phyloP scores from a whole-genome alignment of 1,140 invertebrate genomes.

The Drosophila arawakana region DNA sequence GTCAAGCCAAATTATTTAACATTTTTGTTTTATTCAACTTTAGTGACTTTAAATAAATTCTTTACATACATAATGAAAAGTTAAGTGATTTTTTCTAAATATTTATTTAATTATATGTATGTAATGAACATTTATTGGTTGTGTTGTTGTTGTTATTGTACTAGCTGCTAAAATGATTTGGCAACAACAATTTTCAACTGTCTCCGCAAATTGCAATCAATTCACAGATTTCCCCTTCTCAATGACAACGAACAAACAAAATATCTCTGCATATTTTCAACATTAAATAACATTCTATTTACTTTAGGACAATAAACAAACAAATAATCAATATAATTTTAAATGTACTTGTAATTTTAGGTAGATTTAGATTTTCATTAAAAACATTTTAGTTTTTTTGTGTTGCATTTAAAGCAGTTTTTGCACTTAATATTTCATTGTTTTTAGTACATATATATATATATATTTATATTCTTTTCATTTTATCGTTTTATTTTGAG shows the following conservation, averaged over 20 bases:
- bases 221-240: slow-evolving; percentile 29
- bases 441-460: slow-evolving; percentile 46
- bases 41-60: slow-evolving; percentile 43
- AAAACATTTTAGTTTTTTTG: slow-evolving; percentile 53
- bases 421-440: slow-evolving; percentile 78
- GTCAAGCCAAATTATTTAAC: slow-evolving; percentile 41
- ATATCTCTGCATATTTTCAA: slow-evolving; percentile 59
- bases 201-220: slow-evolving; percentile 13
- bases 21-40: slow-evolving; percentile 67
- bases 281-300: slow-evolving; percentile 75
- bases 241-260: slow-evolving; percentile 59
- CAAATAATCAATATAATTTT: slow-evolving; percentile 62
- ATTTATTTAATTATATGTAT: slow-evolving; percentile 64
- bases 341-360: slow-evolving; percentile 37
- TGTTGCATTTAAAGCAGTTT: slow-evolving; percentile 72
- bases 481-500: slow-evolving; percentile 14
- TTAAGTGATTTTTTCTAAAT: slow-evolving; percentile 36
- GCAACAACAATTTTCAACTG: slow-evolving; percentile 43
- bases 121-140: slow-evolving; percentile 68
- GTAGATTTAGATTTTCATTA: slow-evolving; percentile 40
- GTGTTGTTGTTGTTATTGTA: slow-evolving; percentile 51
- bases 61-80: slow-evolving; percentile 62
- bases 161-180: slow-evolving; percentile 58
- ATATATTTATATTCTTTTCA: too few relatives aligned
- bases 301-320: slow-evolving; percentile 75